Percentiles rank a stretch among this genome's conserved stretches.
phyloP scores from a whole-genome alignment of 2,113 vertebrate species.

The Nerophis lumbriciformis region DNA sequence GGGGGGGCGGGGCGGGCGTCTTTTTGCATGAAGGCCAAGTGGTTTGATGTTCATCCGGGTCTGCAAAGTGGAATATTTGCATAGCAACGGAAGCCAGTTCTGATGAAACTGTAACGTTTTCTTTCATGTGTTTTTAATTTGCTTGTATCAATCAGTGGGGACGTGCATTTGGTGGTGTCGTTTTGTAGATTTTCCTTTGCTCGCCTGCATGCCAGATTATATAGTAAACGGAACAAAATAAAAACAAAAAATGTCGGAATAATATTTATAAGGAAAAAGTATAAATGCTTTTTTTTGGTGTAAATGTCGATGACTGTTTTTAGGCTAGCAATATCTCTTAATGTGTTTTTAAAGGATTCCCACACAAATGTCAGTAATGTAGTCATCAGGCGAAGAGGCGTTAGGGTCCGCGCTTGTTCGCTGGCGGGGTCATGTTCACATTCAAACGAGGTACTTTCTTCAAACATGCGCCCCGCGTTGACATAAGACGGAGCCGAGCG shows the following conservation, averaged over 20 bases:
- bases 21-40: slow-evolving; percentile 4
- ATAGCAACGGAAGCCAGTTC: slow-evolving; percentile 70
- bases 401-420: slow-evolving; percentile 39
- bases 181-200: slow-evolving; percentile 69
- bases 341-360: slow-evolving; percentile 62
- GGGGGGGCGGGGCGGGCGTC: slow-evolving; percentile 21
- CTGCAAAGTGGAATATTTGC: slow-evolving; percentile 39
- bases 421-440: slow-evolving; percentile 28
- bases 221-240: slow-evolving; percentile 59
- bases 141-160: slow-evolving; percentile 99
- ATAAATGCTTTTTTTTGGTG: slow-evolving; percentile 42
- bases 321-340: slow-evolving; percentile 73
- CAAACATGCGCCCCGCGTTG: slow-evolving; percentile 39
- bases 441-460: slow-evolving; percentile 79
- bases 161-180: slow-evolving; percentile 92
- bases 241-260: slow-evolving; percentile 57
- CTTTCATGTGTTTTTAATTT: slow-evolving; percentile 52
- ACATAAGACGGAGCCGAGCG: slow-evolving; percentile 43
- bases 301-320: slow-evolving; percentile 69
- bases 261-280: slow-evolving; percentile 61
- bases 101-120: slow-evolving; percentile 61
- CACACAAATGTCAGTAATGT: slow-evolving; percentile 58
- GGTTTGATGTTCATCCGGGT: slow-evolving; percentile 24
- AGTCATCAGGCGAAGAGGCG: not conserved
- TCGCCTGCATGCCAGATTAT: slow-evolving; percentile 86